Base-by-base conservation (phyloP, 1,140 invertebrate species). In the Magallana angulata region DNA sequence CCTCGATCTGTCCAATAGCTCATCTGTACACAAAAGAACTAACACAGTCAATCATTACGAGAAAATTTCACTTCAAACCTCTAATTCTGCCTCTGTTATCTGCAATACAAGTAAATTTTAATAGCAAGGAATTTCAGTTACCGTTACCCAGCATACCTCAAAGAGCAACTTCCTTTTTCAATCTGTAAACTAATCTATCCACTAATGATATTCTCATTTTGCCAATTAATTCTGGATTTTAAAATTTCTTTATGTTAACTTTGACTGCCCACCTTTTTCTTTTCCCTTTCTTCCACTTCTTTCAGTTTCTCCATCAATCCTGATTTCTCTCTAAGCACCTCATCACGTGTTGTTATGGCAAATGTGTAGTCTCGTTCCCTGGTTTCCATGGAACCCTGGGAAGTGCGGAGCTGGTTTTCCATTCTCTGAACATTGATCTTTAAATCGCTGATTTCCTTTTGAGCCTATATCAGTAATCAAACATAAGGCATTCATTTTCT, bases 391-490 rank as follows among this genome's bases (percentile, higher is more conserved):
- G 87, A 89, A 14, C 86, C 87, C 58, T 91, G 84, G 5, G 91
- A 87, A 86, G 92, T 90, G 11, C 89, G 89, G 16, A 92, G 60
- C 86, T 94, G 92, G 68, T 87, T 90, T 24, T 94, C 93, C 36
- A 92, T 80, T 83, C 91, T 84, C 83, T 93, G 91, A 1, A 92
- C 83, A 6, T 88, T 88, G 14, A 93, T 89, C 85, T 93, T 93
- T 30, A 88, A 87, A 36, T 93, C 91, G 85, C 92, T 92, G 24
- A 93, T 90, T 68, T 94, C 94, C 62, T 92, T 92, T 87, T 93
- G 92, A 64, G 90, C 85, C 94, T 94, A 87, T n/a, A 88, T 87
- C 11, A 84, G 48, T 56, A 0, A 84, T 57, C 24, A 76, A 11
- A 48, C 36, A 48, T 48, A 4, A 48, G 2, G 36, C 36, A 48